Percentiles rank a stretch among this genome's conserved stretches.
phyloP scores from a whole-genome alignment of 2,113 vertebrate genomes.

The Micromys minutus region DNA sequence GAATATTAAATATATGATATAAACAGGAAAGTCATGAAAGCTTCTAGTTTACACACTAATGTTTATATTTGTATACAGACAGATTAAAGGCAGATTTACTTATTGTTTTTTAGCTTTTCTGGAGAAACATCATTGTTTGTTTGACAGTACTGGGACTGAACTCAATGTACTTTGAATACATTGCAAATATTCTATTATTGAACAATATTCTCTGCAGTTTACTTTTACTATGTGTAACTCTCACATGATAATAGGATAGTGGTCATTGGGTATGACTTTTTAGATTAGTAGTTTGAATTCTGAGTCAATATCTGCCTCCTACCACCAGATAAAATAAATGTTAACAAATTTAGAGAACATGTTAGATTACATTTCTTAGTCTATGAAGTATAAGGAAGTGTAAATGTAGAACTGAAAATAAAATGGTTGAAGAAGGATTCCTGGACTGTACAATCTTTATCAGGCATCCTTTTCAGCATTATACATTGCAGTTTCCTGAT shows the following conservation, averaged over 20 bases:
- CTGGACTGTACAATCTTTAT: background rate
- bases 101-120: background rate
- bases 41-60: background rate
- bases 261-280: background rate
- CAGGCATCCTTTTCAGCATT: background rate
- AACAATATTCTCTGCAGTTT: background rate
- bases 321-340: background rate
- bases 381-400: background rate
- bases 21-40: background rate
- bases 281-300: background rate
- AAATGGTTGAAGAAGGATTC: background rate
- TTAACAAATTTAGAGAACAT: background rate
- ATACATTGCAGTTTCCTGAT: background rate
- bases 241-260: background rate
- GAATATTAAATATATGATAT: background rate
- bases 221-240: background rate
- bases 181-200: too few species aligned
- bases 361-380: background rate
- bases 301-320: background rate
- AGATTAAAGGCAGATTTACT: background rate
- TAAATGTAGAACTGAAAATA: background rate
- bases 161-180: too few species aligned
- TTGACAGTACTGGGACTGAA: background rate
- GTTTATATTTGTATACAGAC: background rate
- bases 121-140: background rate